Conservation (phyloP, 1,140 invertebrate species). For the Papilio helenus region DNA sequence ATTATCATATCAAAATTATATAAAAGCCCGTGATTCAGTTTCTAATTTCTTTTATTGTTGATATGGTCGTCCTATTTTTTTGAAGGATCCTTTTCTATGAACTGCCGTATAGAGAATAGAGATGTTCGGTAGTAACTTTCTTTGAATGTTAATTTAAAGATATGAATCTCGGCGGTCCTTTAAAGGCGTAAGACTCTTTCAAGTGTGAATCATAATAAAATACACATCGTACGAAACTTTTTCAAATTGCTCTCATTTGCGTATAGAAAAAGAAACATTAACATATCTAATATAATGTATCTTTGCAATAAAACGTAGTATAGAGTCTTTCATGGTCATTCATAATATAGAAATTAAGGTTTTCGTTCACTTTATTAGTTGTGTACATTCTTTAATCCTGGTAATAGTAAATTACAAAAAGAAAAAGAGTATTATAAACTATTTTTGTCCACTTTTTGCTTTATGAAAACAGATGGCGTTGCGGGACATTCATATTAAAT, state of each 20-base stretch:
- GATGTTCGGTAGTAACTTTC: constrained; percentile 40
- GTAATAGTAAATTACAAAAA: no score
- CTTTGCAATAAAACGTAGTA: neutral
- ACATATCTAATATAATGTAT: no score
- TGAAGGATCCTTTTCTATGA: neutral
- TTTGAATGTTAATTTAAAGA: constrained; percentile 57
- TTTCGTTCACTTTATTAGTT: no score
- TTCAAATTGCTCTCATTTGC: neutral
- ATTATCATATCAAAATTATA: neutral
- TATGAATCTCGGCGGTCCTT: constrained; percentile 47
- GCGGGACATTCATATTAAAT: neutral
- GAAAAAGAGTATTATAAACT: no score
- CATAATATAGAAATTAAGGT: no score
- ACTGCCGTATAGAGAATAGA: constrained; percentile 20
- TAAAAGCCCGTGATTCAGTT: neutral
- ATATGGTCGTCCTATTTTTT: neutral
- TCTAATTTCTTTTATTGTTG: neutral
- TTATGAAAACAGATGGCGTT: neutral
- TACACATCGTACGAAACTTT: neutral
- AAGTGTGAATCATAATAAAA: constrained; percentile 9
- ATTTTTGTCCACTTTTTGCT: neutral
- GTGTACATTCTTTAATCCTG: no score
- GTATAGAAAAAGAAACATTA: no score
- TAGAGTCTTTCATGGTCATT: no score
- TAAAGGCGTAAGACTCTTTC: constrained; percentile 12